phyloP scores from a whole-genome alignment of 2,797 vertebrate genomes.

The Muraenolepis orangiensis region DNA sequence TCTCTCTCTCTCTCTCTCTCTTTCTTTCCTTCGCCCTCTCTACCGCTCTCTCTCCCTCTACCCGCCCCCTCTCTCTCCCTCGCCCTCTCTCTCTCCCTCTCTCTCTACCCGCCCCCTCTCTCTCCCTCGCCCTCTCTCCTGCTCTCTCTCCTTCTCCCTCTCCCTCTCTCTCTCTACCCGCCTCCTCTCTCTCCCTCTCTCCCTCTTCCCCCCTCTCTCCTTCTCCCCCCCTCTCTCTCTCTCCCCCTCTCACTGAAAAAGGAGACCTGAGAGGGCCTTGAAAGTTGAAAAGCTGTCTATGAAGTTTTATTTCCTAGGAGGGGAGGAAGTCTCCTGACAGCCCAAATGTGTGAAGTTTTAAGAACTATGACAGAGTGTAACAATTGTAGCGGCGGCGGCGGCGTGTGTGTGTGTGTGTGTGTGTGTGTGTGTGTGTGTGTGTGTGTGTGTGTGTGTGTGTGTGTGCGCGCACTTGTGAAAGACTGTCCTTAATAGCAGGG shows the following conservation, averaged over 20 bases:
- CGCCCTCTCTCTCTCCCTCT: not conserved
- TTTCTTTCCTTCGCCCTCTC: too few relatives aligned
- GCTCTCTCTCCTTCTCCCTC: not conserved
- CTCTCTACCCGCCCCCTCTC: not conserved
- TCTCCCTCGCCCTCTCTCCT: not conserved
- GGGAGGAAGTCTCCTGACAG: slow-evolving; percentile 38
- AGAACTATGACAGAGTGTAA: slow-evolving; percentile 47
- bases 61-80: not conserved
- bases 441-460: too few relatives aligned
- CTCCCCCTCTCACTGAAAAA: not conserved
- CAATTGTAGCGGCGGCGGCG: not conserved
- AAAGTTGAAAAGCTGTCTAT: slow-evolving; percentile 47
- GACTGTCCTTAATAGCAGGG: slow-evolving; percentile 68
- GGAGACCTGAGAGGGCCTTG: not conserved
- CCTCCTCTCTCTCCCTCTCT: not conserved
- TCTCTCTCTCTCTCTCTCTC: not conserved
- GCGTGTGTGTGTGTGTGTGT: not conserved
- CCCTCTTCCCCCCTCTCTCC: not conserved
- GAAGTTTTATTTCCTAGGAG: slow-evolving; percentile 52
- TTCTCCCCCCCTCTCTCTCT: not conserved
- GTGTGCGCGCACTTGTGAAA: slow-evolving; percentile 40
- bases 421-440: not conserved
- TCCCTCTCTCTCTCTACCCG: too few relatives aligned
- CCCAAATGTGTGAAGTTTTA: slow-evolving; percentile 54
- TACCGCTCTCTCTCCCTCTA: not conserved